Conservation (phyloP, 2,797 vertebrate genomes). For the Tiaroga cobitis region DNA sequence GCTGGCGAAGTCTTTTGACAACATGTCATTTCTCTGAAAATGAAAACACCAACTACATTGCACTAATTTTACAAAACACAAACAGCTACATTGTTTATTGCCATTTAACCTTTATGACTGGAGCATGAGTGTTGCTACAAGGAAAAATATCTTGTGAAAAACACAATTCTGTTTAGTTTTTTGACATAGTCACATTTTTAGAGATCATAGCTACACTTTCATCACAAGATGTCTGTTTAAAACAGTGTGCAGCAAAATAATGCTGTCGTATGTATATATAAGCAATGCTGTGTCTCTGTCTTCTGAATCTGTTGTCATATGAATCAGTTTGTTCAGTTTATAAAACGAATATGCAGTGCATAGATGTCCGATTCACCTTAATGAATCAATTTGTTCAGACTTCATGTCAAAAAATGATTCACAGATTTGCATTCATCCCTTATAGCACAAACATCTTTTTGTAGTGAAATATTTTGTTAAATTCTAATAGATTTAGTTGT, state of each 20-base stretch:
- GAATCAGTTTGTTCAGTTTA: not conserved
- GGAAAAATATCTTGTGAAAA: not conserved
- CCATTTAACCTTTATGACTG: not conserved
- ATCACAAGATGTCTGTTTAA: not conserved
- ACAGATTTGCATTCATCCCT: not conserved
- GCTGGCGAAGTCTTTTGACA: constrained; percentile 62
- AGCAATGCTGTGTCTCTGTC: too few relatives aligned
- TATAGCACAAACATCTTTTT: too few relatives aligned
- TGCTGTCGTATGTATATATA: not conserved
- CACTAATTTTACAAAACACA: constrained; percentile 32
- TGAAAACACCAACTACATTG: constrained; percentile 53
- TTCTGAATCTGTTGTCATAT: not conserved
- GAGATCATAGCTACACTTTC: not conserved
- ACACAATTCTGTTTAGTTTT: not conserved
- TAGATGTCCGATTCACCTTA: too few relatives aligned
- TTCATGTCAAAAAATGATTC: not conserved
- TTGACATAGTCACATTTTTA: not conserved
- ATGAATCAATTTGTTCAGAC: not conserved
- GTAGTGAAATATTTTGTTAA: not conserved
- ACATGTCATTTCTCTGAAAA: constrained; percentile 55
- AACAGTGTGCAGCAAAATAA: not conserved
- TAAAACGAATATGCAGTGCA: not conserved
- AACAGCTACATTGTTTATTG: constrained; percentile 20
- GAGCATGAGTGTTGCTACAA: not conserved
- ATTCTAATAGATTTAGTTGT: not conserved